A percentile compares a stretch with the other conserved stretches of the same genome.
phyloP scores from a whole-genome alignment of 1,140 invertebrate species.

The Drosophila paulistorum region DNA sequence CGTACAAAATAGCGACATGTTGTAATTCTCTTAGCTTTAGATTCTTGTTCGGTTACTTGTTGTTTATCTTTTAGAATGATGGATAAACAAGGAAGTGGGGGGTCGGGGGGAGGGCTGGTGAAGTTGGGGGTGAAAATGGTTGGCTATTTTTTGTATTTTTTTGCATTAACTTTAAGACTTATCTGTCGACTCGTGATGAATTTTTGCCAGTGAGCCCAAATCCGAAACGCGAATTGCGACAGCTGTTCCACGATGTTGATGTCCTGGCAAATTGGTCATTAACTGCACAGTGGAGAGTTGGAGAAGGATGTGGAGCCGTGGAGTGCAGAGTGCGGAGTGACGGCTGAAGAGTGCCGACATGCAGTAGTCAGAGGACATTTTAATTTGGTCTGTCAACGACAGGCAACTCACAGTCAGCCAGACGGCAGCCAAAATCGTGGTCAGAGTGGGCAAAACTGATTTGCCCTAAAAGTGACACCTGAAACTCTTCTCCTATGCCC shows the following conservation, averaged over 20 bases:
- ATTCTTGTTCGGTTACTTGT: slow-evolving; percentile 29
- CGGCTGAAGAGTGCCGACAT: slow-evolving; percentile 29
- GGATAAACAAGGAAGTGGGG: neutral
- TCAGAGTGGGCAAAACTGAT: slow-evolving; percentile 63
- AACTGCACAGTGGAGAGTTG: slow-evolving; percentile 45
- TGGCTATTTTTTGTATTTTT: slow-evolving; percentile 34
- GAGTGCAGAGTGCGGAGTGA: slow-evolving; percentile 20
- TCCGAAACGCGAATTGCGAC: slow-evolving; percentile 62
- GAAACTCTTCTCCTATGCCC: slow-evolving; percentile 18
- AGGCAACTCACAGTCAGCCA: slow-evolving; percentile 56
- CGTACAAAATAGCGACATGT: slow-evolving; percentile 70
- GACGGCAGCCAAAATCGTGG: slow-evolving; percentile 28
- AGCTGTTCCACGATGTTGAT: slow-evolving; percentile 44
- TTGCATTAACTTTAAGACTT: slow-evolving; percentile 62
- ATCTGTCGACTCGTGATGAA: slow-evolving; percentile 43
- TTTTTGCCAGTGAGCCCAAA: slow-evolving; percentile 42
- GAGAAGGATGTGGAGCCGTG: neutral
- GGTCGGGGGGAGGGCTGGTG: too few species aligned
- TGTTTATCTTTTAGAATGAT: slow-evolving; percentile 20
- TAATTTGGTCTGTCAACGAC: slow-evolving; percentile 78
- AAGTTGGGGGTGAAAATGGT: too few species aligned
- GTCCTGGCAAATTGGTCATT: slow-evolving; percentile 75
- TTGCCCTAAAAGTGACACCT: slow-evolving; percentile 64
- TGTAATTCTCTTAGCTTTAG: slow-evolving; percentile 62
- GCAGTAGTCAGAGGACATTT: slow-evolving; percentile 56